These are phyloP conservation scores for Melitaea athalia DNA, from an alignment of 2,888 invertebrate genomes.

Conservation along the genomic window DNA sequence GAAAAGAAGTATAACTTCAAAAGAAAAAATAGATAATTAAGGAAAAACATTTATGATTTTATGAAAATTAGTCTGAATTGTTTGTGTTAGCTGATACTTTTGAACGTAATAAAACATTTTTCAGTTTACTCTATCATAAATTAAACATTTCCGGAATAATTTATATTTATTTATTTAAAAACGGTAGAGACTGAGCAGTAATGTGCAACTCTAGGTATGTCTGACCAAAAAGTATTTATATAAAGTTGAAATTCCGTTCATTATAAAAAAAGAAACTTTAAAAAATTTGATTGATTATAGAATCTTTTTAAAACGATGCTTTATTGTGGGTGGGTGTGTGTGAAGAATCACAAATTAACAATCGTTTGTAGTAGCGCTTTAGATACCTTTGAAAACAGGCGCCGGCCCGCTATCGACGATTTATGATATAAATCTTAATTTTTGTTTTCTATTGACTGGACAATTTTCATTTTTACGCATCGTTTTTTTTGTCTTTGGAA, in stretches of 20 bases:
- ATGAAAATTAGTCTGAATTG: too few relatives aligned
- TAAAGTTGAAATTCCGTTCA: neutral
- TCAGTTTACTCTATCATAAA: too few relatives aligned
- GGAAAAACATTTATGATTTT: too few relatives aligned
- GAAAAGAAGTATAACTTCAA: too few relatives aligned
- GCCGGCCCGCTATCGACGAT: constrained; percentile 54
- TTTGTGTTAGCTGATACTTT: too few relatives aligned
- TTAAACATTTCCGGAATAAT: too few relatives aligned
- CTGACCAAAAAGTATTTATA: too few relatives aligned
- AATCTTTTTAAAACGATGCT: constrained; percentile 25
- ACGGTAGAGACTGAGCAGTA: neutral
- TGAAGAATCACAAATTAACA: constrained; percentile 77
- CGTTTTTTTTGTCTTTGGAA: neutral
- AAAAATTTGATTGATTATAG: constrained; percentile 35
- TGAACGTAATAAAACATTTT: too few relatives aligned
- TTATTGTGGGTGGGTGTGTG: constrained; percentile 60
- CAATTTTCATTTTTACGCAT: neutral
- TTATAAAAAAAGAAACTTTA: neutral
- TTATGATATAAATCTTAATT: constrained; percentile 24
- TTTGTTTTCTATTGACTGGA: neutral
- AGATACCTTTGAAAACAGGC: constrained; percentile 46
- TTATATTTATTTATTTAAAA: too few relatives aligned
- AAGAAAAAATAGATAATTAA: too few relatives aligned
- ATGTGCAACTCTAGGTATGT: too few relatives aligned
- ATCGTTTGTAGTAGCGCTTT: constrained; percentile 49